Conservation (phyloP, 1,140 invertebrate species). For the Teleopsis dalmanni region DNA sequence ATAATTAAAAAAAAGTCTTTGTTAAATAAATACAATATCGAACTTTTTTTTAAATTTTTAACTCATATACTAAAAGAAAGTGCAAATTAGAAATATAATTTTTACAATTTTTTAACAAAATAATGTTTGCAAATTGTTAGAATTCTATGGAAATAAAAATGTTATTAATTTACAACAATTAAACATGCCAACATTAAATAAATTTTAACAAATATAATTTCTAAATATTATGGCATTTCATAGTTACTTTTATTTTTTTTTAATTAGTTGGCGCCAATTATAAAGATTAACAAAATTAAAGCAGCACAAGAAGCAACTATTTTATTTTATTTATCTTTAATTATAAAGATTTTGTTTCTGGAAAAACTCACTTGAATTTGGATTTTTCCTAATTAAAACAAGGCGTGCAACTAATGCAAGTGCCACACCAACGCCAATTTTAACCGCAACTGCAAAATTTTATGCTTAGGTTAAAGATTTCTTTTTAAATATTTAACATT, state of each 20-base stretch:
- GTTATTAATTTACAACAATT: constrained; percentile 5
- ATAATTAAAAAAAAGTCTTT: constrained; percentile 4
- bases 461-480: constrained; percentile 11
- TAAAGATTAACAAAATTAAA: constrained; percentile 4
- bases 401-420: constrained; percentile 68
- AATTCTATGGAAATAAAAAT: not conserved
- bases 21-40: too few species aligned
- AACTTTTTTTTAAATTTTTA: too few species aligned
- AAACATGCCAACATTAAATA: constrained; percentile 11
- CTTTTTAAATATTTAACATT: not conserved
- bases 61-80: constrained; percentile 27
- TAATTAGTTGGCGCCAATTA: constrained; percentile 3
- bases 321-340: not conserved
- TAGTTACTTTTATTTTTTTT: constrained; percentile 9
- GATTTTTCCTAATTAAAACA: constrained; percentile 53
- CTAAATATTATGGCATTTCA: too few species aligned
- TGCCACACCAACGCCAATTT: constrained; percentile 66
- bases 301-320: constrained; percentile 8
- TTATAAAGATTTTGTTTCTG: not conserved
- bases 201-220: too few species aligned
- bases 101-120: not conserved
- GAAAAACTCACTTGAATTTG: constrained; percentile 44
- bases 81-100: constrained; percentile 25
- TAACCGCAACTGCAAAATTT: constrained; percentile 65
- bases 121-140: not conserved